phyloP scores from a whole-genome alignment of 2,797 vertebrate genomes.

The Lithobates pipiens region DNA sequence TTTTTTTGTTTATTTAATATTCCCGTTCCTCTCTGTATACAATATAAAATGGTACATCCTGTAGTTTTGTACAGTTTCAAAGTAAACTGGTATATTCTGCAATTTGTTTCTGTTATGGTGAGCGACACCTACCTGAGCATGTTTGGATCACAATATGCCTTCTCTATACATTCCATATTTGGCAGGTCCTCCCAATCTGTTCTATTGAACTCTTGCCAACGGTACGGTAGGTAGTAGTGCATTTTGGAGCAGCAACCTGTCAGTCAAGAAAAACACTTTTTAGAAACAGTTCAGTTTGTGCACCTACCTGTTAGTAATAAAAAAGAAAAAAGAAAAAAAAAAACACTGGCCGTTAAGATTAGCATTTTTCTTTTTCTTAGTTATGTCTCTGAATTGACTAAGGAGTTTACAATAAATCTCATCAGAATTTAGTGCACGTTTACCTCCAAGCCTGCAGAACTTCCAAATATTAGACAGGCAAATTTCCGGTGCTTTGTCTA shows the following conservation, averaged over 20 bases:
- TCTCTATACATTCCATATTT: slow-evolving; percentile 84
- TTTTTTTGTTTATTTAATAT: too few relatives aligned
- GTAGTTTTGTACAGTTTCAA: too few relatives aligned
- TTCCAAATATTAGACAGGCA: slow-evolving; percentile 82
- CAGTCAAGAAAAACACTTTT: neutral
- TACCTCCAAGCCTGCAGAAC: slow-evolving; percentile 82
- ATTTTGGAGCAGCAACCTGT: slow-evolving; percentile 81
- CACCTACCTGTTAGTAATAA: too few relatives aligned
- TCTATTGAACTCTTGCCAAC: slow-evolving; percentile 81
- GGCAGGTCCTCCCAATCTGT: slow-evolving; percentile 79
- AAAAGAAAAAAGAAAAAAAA: too few relatives aligned
- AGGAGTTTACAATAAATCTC: too few relatives aligned
- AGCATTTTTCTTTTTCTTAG: neutral
- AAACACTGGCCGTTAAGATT: too few relatives aligned
- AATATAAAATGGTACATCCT: too few relatives aligned
- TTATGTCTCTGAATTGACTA: neutral
- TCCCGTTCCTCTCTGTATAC: too few relatives aligned
- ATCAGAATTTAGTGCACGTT: slow-evolving; percentile 10
- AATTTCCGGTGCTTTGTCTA: slow-evolving; percentile 67
- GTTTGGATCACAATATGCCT: slow-evolving; percentile 82
- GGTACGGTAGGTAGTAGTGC: slow-evolving; percentile 89
- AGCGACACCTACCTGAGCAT: slow-evolving; percentile 63
- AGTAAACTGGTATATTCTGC: too few relatives aligned
- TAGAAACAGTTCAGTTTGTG: neutral
- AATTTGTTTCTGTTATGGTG: too few relatives aligned